Evolutionary conservation across 2,797 vertebrate genomes (phyloP).

Genomic region (Tenualosa thibaudeaui): DNA sequence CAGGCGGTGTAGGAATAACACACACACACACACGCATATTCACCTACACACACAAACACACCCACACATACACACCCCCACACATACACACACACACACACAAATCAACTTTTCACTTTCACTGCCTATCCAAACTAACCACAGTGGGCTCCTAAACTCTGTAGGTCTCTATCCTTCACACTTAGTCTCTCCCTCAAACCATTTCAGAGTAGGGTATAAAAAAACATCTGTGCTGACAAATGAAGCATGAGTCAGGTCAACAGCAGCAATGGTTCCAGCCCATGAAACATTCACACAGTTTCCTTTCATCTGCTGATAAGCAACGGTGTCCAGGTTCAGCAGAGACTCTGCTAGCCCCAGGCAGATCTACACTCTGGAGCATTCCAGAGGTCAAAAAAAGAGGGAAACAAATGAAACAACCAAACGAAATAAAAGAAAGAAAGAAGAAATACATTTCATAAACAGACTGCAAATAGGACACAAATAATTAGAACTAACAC

Average conservation of each 20-base stretch:
- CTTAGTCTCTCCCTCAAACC: neutral
- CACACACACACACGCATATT: neutral
- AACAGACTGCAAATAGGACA: neutral
- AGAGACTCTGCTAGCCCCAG: neutral
- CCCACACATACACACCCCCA: neutral
- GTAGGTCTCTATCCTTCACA: neutral
- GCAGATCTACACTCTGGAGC: neutral
- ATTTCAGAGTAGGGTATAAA: neutral
- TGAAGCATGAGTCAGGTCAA: neutral
- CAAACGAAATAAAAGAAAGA: neutral
- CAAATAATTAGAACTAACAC: neutral
- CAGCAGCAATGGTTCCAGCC: neutral
- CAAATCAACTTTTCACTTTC: constrained; percentile 10
- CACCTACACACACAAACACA: neutral
- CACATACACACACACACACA: constrained; percentile 14
- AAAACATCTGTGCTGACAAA: neutral
- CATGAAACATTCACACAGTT: neutral
- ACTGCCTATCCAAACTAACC: constrained; percentile 28
- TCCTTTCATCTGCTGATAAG: neutral
- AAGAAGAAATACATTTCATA: neutral
- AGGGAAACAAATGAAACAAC: neutral
- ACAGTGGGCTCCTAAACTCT: neutral
- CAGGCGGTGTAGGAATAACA: neutral
- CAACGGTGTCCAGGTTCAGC: neutral
- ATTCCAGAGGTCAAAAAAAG: neutral